These are phyloP conservation scores for Nomada fucata DNA, from an alignment of 2,888 invertebrate genomes.

Conservation along the genomic window DNA sequence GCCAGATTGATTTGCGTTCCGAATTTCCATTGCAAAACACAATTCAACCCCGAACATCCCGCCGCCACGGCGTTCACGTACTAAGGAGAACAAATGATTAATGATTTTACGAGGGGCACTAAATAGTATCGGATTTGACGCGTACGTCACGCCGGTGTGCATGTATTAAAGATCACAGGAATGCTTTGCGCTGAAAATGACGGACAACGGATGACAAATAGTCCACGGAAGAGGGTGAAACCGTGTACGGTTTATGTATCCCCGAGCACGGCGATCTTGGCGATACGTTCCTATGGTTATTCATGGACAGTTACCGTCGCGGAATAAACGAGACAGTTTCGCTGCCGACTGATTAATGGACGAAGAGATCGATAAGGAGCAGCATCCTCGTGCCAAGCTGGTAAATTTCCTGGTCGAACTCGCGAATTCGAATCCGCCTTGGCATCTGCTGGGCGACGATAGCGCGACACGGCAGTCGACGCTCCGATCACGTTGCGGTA, in stretches of 20 bases:
- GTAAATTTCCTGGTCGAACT: neutral
- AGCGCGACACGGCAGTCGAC: neutral
- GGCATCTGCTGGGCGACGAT: neutral
- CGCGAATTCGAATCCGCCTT: neutral
- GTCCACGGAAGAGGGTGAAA: neutral
- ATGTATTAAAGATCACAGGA: neutral
- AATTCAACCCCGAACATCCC: neutral
- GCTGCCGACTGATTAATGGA: conserved; percentile 42
- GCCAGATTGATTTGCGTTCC: too few species aligned
- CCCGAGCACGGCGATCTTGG: conserved; percentile 36
- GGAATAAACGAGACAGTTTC: conserved; percentile 36
- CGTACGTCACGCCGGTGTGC: too few species aligned
- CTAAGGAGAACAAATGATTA: neutral
- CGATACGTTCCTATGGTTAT: conserved; percentile 48
- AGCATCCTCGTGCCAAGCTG: neutral
- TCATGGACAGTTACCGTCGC: conserved; percentile 20
- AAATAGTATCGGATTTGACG: neutral
- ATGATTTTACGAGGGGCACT: neutral
- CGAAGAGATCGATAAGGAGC: conserved; percentile 35
- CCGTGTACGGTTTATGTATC: neutral
- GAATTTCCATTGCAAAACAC: too few species aligned
- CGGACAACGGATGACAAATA: conserved; percentile 25
- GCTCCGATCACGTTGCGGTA: neutral
- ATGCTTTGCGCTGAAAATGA: conserved; percentile 30
- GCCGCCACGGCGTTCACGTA: too few species aligned